These are phyloP conservation scores for Vireo altiloquus DNA, from an alignment of 2,113 vertebrate species.

Conservation along the genomic window DNA sequence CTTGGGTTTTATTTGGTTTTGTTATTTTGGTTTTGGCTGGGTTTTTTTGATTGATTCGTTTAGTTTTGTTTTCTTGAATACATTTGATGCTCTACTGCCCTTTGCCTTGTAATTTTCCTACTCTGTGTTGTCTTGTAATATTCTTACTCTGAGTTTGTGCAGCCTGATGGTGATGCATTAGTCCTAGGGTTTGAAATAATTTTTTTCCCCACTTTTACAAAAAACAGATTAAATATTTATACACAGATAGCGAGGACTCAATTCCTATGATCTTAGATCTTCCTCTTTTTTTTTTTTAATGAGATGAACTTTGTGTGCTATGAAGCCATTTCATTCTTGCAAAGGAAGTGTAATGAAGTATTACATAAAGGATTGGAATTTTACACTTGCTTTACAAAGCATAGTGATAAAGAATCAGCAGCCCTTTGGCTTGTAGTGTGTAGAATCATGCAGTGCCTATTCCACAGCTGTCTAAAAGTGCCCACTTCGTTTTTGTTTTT, in stretches of 20 bases:
- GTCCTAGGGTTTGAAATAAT: neutral
- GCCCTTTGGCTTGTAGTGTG: neutral
- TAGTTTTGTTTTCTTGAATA: neutral
- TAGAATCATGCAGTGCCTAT: neutral
- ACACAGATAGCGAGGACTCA: neutral
- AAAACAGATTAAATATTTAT: slow-evolving; percentile 14
- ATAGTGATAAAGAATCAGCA: neutral
- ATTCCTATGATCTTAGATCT: neutral
- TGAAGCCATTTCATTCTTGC: neutral
- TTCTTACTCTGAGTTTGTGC: neutral
- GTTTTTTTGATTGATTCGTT: neutral
- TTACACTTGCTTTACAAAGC: neutral
- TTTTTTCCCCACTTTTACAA: neutral
- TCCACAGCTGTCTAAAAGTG: neutral
- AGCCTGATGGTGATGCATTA: neutral
- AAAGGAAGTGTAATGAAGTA: neutral
- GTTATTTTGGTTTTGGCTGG: neutral
- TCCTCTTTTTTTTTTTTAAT: neutral
- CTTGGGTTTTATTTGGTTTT: neutral
- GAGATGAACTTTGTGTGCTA: neutral
- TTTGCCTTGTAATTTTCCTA: neutral
- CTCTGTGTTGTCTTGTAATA: neutral
- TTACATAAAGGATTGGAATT: neutral
- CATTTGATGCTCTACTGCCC: neutral
- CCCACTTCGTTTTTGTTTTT: neutral